Base-by-base conservation (phyloP, 2,797 vertebrate genomes). In the Meriones psammophilus region DNA sequence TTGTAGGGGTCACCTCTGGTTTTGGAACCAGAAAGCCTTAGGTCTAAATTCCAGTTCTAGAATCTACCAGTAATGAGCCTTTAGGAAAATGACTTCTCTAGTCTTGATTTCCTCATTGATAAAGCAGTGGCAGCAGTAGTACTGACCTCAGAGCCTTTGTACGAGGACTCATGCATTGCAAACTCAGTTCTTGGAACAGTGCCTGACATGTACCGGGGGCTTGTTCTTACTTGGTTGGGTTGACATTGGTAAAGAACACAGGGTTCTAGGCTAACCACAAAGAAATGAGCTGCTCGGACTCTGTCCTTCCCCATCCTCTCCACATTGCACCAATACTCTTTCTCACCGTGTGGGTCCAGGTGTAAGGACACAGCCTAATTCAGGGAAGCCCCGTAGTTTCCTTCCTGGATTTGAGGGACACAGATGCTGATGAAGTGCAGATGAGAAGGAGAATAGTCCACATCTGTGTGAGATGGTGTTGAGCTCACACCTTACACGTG, bases 11-110 rank as follows among this genome's bases (percentile, higher is more conserved):
- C 7, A 3, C 9, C 30, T 91, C 50, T 91, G 26, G 20, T 58
- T 96, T 93, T 93, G 22, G 84, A 94, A 79, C 76, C 18, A 92
- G 71, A 89, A 96, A 91, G 8, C 3, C 26, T 18, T 60, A 36
- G 4, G 26, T 89, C 94, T 33, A 22, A 80, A 79, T 87, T 80
- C 56, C 15, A 89, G 7, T 56, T 64, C 69, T 88, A 33, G 18
- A 56, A n/a, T 60, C 95, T 92, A 62, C 30, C n/a, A 26, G 56
- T 83, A 42, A 17, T 28, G 86, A 76, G 10, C 12, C 14, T 80
- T 94, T 71, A 64, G 69, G 66, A 92, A 60, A 96, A 8, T 84
- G 60, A n/a, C 58, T 84, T 93, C 28, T 89, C 46, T 46, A 76
- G 42, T 33, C 64, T 94, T 39, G 3, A 78, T 88, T 93, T 87